phyloP scores from a whole-genome alignment of 2,113 vertebrate genomes.

The Merops nubicus region DNA sequence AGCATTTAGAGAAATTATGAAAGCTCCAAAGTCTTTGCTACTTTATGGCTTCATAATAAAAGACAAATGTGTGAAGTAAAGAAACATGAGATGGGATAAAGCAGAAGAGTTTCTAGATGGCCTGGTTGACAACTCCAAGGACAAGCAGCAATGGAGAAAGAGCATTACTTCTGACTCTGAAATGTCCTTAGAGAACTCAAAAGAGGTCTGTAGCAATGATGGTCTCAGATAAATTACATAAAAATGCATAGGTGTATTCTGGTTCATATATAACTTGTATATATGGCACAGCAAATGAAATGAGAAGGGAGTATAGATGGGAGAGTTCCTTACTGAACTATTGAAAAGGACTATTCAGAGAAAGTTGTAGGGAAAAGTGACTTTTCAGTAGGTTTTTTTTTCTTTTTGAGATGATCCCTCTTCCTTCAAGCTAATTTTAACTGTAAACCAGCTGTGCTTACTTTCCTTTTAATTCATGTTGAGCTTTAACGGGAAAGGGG shows the following conservation, averaged over 20 bases:
- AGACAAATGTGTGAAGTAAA: not conserved
- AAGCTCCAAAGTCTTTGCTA: not conserved
- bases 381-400: not conserved
- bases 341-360: not conserved
- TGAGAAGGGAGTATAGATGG: not conserved
- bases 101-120: not conserved
- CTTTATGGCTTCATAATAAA: not conserved
- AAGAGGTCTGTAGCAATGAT: not conserved
- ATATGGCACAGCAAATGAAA: not conserved
- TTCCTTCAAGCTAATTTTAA: not conserved
- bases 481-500: not conserved
- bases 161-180: not conserved
- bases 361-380: not conserved
- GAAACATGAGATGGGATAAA: not conserved
- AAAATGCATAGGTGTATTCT: not conserved
- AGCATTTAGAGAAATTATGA: not conserved
- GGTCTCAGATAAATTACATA: not conserved
- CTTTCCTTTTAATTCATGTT: constrained; percentile 19
- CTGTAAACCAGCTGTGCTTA: not conserved
- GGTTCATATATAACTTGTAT: not conserved
- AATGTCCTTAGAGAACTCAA: not conserved
- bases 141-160: not conserved
- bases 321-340: not conserved
- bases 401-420: not conserved
- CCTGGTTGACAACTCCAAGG: not conserved